Conservation (phyloP, 2,888 invertebrate species). For the Bombylius discolor region DNA sequence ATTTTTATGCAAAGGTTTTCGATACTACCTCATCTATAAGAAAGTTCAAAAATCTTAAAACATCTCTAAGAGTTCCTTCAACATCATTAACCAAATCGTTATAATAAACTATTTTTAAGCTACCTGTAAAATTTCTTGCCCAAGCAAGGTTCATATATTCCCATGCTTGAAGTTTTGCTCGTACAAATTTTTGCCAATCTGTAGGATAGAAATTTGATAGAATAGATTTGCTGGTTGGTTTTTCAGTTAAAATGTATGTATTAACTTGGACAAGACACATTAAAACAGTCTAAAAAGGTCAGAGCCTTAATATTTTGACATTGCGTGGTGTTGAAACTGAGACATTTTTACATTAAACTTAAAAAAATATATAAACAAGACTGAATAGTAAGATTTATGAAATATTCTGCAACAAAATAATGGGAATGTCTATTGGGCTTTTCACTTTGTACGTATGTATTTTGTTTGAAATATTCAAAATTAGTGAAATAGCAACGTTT, state of each 20-base stretch:
- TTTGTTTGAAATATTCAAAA: too few relatives aligned
- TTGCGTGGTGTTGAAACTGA: too few relatives aligned
- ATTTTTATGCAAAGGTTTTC: not conserved
- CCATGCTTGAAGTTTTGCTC: conserved; percentile 52
- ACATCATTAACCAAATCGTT: conserved; percentile 52
- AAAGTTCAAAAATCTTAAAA: conserved; percentile 46
- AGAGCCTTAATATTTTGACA: too few relatives aligned
- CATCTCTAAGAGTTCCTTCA: conserved; percentile 42
- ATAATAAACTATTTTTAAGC: conserved; percentile 56
- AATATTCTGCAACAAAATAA: too few relatives aligned
- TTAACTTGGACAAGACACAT: too few relatives aligned
- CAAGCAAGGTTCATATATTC: conserved; percentile 55
- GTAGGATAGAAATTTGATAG: conserved; percentile 17
- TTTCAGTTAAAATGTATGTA: not conserved
- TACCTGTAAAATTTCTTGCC: conserved; percentile 55
- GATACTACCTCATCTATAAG: conserved; percentile 40
- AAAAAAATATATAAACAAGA: too few relatives aligned
- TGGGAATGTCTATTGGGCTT: too few relatives aligned
- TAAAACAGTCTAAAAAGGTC: too few relatives aligned
- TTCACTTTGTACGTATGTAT: too few relatives aligned
- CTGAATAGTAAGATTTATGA: too few relatives aligned
- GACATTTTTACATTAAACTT: too few relatives aligned
- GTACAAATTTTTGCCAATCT: conserved; percentile 63
- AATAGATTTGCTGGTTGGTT: not conserved
- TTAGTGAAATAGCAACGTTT: too few relatives aligned